Base-by-base conservation (phyloP, 1,140 invertebrate species). In the Tetragnatha versicolor region DNA sequence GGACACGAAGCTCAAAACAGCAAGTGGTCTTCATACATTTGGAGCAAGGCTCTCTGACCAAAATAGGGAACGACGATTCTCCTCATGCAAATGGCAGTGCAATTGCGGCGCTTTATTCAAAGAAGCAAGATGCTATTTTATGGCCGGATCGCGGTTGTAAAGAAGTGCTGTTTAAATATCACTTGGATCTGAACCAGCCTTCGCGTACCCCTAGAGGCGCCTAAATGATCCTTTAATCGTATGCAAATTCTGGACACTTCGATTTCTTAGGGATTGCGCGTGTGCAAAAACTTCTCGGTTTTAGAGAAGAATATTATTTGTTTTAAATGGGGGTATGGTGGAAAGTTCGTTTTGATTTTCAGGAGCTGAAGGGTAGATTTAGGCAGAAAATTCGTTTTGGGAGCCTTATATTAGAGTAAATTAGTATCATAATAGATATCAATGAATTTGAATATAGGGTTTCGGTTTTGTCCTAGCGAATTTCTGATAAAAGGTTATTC, bases 211-310 rank as follows among this genome's bases (percentile, higher is more conserved):
- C 45, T 17, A 35, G 27, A 14, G 37, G 45, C 25, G n/a, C 35
- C 7, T 55, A 70, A 70, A 53, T 35, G 49, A 53, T 70, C 55
- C 37, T 70, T 53, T 37, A 70, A 70, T 70, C 68, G 68, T 53
- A 70, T 70, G 68, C 39, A 70, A 53, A 70, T 55, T 70, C 55
- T 17, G 22, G 5, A 10, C 14, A 10, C 22, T 61, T 61, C 17
- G 37, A 17, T 27, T 27, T 65, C 27, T 42, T 12, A 12, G 37
- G 29, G 6, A 14, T 25, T 33, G 17, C 45, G 5, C 20, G 27
- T n/a, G 33, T 22, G 35, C 49, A 7, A 47, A 42, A 65, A 65
- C 17, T 61, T 29, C 27, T 61, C 29, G 27, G 37, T 61, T 61
- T 61, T 27, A 35, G 33, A 33, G 33, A 47, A 47, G 12, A 47